Conservation (phyloP, 2,797 vertebrate species). For the Microctenopoma steveboyesi region DNA sequence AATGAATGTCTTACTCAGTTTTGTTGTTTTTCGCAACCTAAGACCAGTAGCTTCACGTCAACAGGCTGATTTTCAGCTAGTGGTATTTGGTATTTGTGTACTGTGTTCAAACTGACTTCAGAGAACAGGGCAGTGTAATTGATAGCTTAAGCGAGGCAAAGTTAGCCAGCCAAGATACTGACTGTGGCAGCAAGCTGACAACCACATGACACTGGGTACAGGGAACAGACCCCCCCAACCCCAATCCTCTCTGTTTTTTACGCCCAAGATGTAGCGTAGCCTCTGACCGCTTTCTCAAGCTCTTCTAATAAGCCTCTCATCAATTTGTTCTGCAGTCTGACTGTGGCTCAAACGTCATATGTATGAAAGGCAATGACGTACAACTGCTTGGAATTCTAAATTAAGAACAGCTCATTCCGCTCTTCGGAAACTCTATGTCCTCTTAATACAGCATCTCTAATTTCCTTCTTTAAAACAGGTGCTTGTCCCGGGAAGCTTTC, state of each 20-base stretch:
- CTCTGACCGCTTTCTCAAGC: constrained; percentile 37
- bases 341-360: constrained; percentile 44
- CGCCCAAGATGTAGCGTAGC: constrained; percentile 6
- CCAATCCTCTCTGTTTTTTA: constrained; percentile 20
- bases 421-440: constrained; percentile 37
- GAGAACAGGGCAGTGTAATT: constrained; percentile 63
- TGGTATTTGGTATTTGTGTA: constrained; percentile 52
- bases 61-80: constrained; percentile 41
- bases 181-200: constrained; percentile 48
- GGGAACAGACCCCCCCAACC: constrained; percentile 11
- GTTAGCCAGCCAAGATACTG: constrained; percentile 36
- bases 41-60: constrained; percentile 39
- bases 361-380: constrained; percentile 57
- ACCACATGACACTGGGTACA: constrained; percentile 57
- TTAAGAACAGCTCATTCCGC: constrained; percentile 65
- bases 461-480: constrained; percentile 41
- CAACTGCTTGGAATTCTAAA: constrained; percentile 44
- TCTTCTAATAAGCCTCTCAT: constrained; percentile 17
- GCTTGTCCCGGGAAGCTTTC: constrained; percentile 1
- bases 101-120: constrained; percentile 40
- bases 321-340: constrained; percentile 28
- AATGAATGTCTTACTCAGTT: constrained; percentile 9
- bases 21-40: constrained; percentile 42
- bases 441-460: constrained; percentile 32
- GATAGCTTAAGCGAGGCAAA: constrained; percentile 65